Evolutionary conservation across 2,888 invertebrate genomes (phyloP).

Genomic region (Pegoplata infirma): DNA sequence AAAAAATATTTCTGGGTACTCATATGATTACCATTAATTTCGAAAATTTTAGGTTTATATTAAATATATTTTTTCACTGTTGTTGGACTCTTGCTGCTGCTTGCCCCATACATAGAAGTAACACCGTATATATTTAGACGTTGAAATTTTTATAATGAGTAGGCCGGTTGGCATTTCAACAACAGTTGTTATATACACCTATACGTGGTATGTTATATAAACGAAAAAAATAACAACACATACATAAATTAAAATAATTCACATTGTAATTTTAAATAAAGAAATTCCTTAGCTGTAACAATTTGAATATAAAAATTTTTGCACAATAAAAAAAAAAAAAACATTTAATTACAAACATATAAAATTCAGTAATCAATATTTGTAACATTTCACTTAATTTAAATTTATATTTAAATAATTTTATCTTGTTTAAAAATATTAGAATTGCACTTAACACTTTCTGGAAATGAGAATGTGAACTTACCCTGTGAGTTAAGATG

Average conservation of each 20-base stretch:
- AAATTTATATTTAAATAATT: too few relatives aligned
- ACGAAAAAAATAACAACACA: neutral
- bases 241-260: constrained; percentile 53
- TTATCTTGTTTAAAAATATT: too few relatives aligned
- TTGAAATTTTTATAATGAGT: constrained; percentile 46
- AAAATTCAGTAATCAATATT: neutral
- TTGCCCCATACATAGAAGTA: neutral
- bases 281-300: constrained; percentile 30
- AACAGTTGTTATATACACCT: neutral
- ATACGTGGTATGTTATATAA: neutral
- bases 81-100: too few relatives aligned
- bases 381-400: neutral
- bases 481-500: too few relatives aligned
- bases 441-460: too few relatives aligned
- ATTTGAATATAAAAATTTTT: neutral
- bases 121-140: constrained; percentile 17
- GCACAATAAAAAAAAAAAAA: neutral
- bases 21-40: too few relatives aligned
- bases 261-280: constrained; percentile 44
- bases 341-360: neutral
- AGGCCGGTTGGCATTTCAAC: constrained; percentile 50
- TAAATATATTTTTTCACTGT: too few relatives aligned
- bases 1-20: too few relatives aligned
- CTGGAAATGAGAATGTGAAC: too few relatives aligned
- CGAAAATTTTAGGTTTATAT: too few relatives aligned